These are phyloP conservation scores for Phengaris alcon DNA, from an alignment of 2,888 invertebrate genomes.

Conservation along the genomic window DNA sequence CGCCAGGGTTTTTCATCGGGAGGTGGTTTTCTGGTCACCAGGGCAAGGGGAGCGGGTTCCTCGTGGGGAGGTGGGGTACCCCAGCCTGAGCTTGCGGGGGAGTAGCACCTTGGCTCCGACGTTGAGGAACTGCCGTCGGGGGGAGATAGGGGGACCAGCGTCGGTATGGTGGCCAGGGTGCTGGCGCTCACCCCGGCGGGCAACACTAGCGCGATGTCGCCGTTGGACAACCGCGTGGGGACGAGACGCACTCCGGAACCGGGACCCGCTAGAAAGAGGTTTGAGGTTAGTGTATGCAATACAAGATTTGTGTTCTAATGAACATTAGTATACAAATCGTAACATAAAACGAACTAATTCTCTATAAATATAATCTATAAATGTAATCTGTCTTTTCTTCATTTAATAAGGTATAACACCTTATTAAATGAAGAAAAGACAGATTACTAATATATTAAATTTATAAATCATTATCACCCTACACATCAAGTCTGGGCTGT, in stretches of 20 bases:
- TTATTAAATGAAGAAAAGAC: too few species aligned
- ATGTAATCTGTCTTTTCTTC: too few species aligned
- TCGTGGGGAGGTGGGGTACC: conserved; percentile 65
- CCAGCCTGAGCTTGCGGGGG: conserved; percentile 79
- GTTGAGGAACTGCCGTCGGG: conserved; percentile 86
- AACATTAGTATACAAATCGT: too few species aligned
- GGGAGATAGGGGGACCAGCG: conserved; percentile 86
- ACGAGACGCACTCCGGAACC: conserved; percentile 87
- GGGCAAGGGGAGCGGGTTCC: conserved; percentile 81
- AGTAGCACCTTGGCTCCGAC: conserved; percentile 79
- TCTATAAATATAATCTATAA: too few species aligned
- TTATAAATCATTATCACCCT: not conserved
- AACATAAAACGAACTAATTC: too few species aligned
- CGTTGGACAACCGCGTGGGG: conserved; percentile 89
- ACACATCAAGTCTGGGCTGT: not conserved
- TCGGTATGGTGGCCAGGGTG: conserved; percentile 80
- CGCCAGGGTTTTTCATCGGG: conserved; percentile 89
- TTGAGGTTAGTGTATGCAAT: not conserved
- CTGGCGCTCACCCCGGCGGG: conserved; percentile 81
- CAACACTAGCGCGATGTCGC: conserved; percentile 89
- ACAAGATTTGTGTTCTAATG: not conserved
- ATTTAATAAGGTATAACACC: too few species aligned
- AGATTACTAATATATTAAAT: too few species aligned
- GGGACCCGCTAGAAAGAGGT: conserved; percentile 80
- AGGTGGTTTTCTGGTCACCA: conserved; percentile 84